Evolutionary conservation across 2,888 invertebrate species (phyloP).

Genomic region (Trichacis sp.): DNA sequence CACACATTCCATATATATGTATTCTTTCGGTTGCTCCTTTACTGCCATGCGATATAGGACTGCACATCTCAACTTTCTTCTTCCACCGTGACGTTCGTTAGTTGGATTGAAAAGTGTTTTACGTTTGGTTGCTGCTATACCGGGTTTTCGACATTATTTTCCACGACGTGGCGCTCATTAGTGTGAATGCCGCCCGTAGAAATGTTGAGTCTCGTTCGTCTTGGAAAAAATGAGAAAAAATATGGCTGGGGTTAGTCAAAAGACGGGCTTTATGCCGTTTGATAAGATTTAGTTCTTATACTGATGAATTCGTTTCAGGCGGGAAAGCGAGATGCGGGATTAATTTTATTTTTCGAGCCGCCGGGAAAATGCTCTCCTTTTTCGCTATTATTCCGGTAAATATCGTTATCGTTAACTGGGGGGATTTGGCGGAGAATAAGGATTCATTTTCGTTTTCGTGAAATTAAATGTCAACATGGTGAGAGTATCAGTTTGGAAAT

Average conservation of each 20-base stretch:
- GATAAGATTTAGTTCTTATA: conserved; percentile 19
- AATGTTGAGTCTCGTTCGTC: conserved; percentile 27
- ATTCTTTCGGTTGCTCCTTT: neutral
- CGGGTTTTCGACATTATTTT: conserved; percentile 26
- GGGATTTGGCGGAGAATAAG: too few relatives aligned
- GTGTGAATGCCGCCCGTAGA: conserved; percentile 25
- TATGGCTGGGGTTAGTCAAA: conserved; percentile 3
- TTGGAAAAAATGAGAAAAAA: too few relatives aligned
- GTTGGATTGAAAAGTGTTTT: conserved; percentile 36
- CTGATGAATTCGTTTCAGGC: conserved; percentile 31
- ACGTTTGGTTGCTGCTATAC: too few relatives aligned
- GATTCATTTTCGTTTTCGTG: too few relatives aligned
- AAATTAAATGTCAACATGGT: too few relatives aligned
- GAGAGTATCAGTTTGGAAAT: too few relatives aligned
- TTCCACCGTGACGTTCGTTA: conserved; percentile 27
- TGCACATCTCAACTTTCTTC: too few relatives aligned
- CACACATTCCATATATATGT: conserved; percentile 26
- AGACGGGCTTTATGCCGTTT: conserved; percentile 14
- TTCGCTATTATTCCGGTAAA: neutral
- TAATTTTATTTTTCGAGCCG: neutral
- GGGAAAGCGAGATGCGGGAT: neutral
- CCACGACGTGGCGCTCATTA: conserved; percentile 29
- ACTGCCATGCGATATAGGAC: conserved; percentile 26
- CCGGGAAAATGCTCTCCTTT: neutral
- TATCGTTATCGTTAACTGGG: too few relatives aligned